These are phyloP conservation scores for Drosophila nr. perissopoda DNA, from an alignment of 2,888 invertebrate genomes.

Conservation along the genomic window DNA sequence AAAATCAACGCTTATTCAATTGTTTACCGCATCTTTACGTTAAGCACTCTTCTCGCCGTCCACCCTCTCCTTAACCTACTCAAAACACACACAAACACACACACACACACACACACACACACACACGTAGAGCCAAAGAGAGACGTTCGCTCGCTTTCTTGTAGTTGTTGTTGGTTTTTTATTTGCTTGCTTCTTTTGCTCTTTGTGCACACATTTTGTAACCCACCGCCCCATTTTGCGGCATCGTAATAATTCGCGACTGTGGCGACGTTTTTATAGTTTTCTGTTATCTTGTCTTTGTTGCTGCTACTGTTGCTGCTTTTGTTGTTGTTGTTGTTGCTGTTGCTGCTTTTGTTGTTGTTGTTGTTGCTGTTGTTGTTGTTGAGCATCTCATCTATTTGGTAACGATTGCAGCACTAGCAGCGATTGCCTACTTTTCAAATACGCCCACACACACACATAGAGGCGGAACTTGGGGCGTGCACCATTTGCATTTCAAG, in stretches of 20 bases:
- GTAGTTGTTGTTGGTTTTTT: constrained; percentile 1
- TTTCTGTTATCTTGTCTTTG: constrained; percentile 61
- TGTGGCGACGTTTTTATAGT: constrained; percentile 76
- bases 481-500: constrained; percentile 44
- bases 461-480: constrained; percentile 3
- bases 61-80: neutral
- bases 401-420: constrained; percentile 68
- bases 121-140: constrained; percentile 1
- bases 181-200: constrained; percentile 18
- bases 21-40: constrained; percentile 51
- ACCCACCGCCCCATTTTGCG: constrained; percentile 72
- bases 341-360: too few relatives aligned
- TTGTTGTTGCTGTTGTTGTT: constrained; percentile 15
- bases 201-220: constrained; percentile 61
- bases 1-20: constrained; percentile 50
- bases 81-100: constrained; percentile 5
- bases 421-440: constrained; percentile 42
- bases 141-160: neutral
- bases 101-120: constrained; percentile 9
- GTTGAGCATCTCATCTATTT: constrained; percentile 69
- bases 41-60: constrained; percentile 2
- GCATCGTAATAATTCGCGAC: constrained; percentile 77
- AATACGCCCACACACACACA: constrained; percentile 11
- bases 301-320: constrained; percentile 2
- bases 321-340: constrained; percentile 11